Evolutionary conservation across 2,113 vertebrate species (phyloP), one percentile per base, ranked within the genome.

Genomic region (Ictalurus punctatus): DNA sequence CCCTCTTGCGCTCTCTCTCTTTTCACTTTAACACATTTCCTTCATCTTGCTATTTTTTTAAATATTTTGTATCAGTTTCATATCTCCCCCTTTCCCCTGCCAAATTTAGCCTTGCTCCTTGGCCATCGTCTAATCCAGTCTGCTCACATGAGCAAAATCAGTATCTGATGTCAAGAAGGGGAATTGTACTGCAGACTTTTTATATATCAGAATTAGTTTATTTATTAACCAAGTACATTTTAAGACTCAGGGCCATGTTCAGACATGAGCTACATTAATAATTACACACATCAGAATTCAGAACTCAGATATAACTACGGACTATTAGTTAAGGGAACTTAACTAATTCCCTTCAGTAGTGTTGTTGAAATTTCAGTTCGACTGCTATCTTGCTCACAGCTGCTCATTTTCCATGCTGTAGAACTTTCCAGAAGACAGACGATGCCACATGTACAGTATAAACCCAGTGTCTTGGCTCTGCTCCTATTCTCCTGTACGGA

Each of bases 401-500:
- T 37, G 65, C 63, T 48, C 61, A 21, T 74, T 16, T 37, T 86
- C 78, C 19, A 27, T 16, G 19, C 34, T 61, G 61, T 44, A 34
- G 48, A 76, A 58, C 73, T 76, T 87, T 85, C 74, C 65, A 85
- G 61, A n/a, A 67, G 52, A 59, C 6, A 3, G 61, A 25, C 30
- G 10, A 12, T 87, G 88, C 90, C 86, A 89, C 86, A 89, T 88
- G 65, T 88, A 16, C 88, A 91, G 79, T n/a, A 65, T 19, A 80
- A 84, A 34, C 73, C 56, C 63, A 27, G 37, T 34, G 25, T 23
- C 67, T 76, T 85, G 85, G 61, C 84, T 71, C 27, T 82, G 71
- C 61, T 44, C 48, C 30, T 65, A 14, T 69, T 44, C 34, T 89
- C 71, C 56, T 48, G 89, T n/a, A 56, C 90, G 92, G 90, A 91